Conservation (phyloP, 2,797 vertebrate genomes). For the Sebastes wilsoni region DNA sequence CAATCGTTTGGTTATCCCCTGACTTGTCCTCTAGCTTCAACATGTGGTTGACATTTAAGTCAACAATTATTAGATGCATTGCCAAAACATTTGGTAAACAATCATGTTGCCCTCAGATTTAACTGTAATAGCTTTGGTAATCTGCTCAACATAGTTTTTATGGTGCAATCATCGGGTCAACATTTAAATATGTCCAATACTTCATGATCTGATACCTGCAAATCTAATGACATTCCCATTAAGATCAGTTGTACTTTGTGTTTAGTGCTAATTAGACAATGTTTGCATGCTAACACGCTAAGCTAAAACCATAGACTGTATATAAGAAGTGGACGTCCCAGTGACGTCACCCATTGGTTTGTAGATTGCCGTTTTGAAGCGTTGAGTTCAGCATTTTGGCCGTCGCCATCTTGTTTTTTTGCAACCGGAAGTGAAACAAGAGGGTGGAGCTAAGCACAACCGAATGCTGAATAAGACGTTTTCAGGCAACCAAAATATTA, state of each 20-base stretch:
- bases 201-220: background rate
- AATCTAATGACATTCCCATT: background rate
- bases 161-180: background rate
- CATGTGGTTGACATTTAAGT: background rate
- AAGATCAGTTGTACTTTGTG: background rate
- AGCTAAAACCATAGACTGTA: background rate
- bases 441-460: too few species aligned
- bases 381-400: too few species aligned
- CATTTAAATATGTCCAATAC: background rate
- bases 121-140: background rate
- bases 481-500: too few species aligned
- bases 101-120: background rate
- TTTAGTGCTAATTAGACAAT: background rate
- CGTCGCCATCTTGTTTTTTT: too few species aligned
- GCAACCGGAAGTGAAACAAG: too few species aligned
- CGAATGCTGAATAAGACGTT: fast-evolving
- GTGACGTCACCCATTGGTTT: too few species aligned
- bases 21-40: too few species aligned
- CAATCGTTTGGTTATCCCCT: too few species aligned
- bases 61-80: background rate
- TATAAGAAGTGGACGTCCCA: too few species aligned
- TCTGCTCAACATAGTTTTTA: background rate
- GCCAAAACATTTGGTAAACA: background rate
- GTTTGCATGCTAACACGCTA: background rate
- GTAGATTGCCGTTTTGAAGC: too few species aligned